These are phyloP conservation scores for Aegithalos caudatus DNA, from an alignment of 2,113 vertebrate species.

Conservation along the genomic window DNA sequence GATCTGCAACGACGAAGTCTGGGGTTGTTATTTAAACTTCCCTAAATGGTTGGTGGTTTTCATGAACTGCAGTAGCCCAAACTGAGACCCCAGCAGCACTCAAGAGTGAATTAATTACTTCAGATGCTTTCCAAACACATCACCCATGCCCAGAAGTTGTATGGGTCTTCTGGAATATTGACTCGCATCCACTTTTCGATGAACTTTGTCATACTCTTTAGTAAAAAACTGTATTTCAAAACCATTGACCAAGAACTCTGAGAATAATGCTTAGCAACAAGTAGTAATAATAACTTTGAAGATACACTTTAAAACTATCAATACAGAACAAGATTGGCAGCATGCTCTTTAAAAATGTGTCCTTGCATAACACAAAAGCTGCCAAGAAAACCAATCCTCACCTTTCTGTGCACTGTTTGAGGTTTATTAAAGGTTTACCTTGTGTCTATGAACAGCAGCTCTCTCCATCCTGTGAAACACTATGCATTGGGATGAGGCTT, in stretches of 20 bases:
- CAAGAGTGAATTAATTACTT: neutral
- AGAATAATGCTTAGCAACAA: neutral
- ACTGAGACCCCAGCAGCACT: neutral
- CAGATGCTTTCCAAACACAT: neutral
- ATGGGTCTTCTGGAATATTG: neutral
- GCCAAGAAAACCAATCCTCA: neutral
- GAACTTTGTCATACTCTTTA: neutral
- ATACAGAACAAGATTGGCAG: neutral
- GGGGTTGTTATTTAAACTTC: neutral
- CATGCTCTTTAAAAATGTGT: neutral
- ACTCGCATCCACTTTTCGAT: neutral
- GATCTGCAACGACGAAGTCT: neutral
- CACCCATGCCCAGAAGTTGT: neutral
- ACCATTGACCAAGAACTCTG: neutral
- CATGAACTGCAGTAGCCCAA: neutral
- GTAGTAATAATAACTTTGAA: neutral
- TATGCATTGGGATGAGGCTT: constrained; percentile 91
- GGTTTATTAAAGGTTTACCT: constrained; percentile 2
- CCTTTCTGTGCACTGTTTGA: neutral
- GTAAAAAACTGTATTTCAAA: neutral
- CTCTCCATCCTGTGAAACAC: constrained; percentile 76
- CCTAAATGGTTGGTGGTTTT: fast-evolving
- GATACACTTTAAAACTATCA: neutral
- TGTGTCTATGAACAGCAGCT: constrained; percentile 75
- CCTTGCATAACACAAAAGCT: neutral